Evolutionary conservation across 2,113 vertebrate species (phyloP).

Genomic region (Pterocles gutturalis): DNA sequence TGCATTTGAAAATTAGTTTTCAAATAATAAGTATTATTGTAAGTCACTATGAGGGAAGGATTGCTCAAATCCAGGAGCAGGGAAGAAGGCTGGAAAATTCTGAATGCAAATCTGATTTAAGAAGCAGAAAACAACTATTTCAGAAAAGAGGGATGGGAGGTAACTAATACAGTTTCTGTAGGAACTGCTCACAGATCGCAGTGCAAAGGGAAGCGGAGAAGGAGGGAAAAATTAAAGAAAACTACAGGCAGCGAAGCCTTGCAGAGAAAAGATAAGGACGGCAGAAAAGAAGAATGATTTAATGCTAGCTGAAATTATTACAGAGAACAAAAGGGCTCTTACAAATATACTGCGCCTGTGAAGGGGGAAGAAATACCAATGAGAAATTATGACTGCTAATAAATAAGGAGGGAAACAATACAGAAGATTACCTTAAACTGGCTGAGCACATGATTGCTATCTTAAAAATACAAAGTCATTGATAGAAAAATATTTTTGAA

Average conservation of each 20-base stretch:
- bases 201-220: neutral
- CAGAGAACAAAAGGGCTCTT: constrained; percentile 52
- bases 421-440: neutral
- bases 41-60: neutral
- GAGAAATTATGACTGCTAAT: constrained; percentile 51
- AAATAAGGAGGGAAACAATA: constrained; percentile 38
- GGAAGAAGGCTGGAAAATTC: neutral
- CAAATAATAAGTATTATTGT: neutral
- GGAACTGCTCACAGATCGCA: neutral
- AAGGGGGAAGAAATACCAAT: neutral
- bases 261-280: constrained; percentile 55
- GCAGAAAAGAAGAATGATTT: constrained; percentile 48
- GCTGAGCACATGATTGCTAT: neutral
- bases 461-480: neutral
- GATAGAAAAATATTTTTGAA: neutral
- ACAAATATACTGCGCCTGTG: neutral
- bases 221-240: constrained; percentile 22
- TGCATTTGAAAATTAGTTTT: neutral
- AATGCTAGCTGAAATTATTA: constrained; percentile 62
- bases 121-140: neutral
- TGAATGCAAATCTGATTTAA: neutral
- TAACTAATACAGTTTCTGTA: neutral
- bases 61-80: neutral
- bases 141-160: neutral
- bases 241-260: constrained; percentile 1